Conservation (phyloP, 2,888 invertebrate genomes). For the Chouioia cunea region DNA sequence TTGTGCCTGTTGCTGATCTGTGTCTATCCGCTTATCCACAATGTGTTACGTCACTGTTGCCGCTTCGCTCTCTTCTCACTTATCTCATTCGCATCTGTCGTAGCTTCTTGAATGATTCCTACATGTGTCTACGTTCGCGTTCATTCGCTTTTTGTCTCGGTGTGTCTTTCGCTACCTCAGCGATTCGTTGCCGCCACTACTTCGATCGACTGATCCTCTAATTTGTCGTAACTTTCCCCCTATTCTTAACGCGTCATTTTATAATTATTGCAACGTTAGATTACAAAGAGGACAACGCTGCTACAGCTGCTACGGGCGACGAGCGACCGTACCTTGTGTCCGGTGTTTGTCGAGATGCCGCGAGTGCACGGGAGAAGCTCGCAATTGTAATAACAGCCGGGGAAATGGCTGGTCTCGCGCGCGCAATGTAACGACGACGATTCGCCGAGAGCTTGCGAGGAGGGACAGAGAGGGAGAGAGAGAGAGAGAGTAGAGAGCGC, state of each 20-base stretch:
- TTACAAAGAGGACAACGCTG: too few relatives aligned
- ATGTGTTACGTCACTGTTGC: constrained; percentile 47
- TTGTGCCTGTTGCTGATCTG: background rate
- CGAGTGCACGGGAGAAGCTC: background rate
- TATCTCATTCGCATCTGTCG: constrained; percentile 2
- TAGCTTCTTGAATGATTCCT: background rate
- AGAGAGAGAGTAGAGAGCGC: constrained; percentile 12
- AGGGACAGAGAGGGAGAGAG: background rate
- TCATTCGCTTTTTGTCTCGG: constrained; percentile 13
- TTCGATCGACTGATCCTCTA: background rate
- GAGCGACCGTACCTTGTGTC: too few relatives aligned
- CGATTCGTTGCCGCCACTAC: constrained; percentile 18
- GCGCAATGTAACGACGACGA: constrained; percentile 13
- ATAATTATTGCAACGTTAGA: too few relatives aligned
- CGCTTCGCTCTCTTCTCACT: constrained; percentile 29
- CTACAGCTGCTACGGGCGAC: too few relatives aligned
- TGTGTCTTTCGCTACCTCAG: background rate
- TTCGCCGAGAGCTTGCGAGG: background rate
- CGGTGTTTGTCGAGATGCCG: background rate
- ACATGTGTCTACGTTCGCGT: constrained; percentile 1
- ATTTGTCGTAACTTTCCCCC: background rate
- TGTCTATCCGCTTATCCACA: background rate
- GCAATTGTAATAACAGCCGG: background rate
- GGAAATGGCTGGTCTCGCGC: background rate
- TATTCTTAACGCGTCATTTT: background rate